Conservation (phyloP, 2,113 vertebrate genomes). For the Leuciscus idus region DNA sequence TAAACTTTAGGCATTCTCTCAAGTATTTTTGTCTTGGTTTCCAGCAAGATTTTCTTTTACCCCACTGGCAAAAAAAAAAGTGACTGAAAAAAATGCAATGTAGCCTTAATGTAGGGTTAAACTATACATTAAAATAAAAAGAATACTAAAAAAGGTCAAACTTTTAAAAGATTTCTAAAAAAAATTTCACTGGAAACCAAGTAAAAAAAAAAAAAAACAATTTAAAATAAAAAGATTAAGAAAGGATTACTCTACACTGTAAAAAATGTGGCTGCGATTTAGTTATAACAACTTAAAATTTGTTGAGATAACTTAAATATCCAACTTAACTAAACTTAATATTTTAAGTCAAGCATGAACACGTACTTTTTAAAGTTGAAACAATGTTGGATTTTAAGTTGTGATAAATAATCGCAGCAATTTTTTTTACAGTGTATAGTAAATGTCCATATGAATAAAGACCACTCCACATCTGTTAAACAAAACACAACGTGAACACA, state of each 20-base stretch:
- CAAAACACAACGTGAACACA: background rate
- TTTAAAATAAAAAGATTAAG: background rate
- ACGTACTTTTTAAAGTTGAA: no score
- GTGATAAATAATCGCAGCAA: no score
- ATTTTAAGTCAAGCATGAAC: no score
- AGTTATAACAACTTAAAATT: no score
- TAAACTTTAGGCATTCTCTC: background rate
- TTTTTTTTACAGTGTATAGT: no score
- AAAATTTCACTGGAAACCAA: background rate
- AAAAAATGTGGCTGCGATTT: no score
- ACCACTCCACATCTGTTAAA: background rate
- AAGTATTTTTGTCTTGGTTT: background rate
- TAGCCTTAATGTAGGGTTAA: no score
- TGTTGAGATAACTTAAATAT: no score
- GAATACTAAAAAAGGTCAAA: background rate
- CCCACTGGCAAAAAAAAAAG: background rate
- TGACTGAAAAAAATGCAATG: background rate
- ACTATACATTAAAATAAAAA: background rate
- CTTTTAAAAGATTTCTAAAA: background rate
- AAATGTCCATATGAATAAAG: constrained; percentile 20
- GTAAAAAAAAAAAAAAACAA: background rate
- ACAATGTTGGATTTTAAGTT: no score
- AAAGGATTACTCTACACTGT: background rate
- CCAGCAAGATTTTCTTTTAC: background rate
- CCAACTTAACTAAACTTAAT: no score